Conservation (phyloP, 1,140 invertebrate species). For the Hylyphantes graminicola region DNA sequence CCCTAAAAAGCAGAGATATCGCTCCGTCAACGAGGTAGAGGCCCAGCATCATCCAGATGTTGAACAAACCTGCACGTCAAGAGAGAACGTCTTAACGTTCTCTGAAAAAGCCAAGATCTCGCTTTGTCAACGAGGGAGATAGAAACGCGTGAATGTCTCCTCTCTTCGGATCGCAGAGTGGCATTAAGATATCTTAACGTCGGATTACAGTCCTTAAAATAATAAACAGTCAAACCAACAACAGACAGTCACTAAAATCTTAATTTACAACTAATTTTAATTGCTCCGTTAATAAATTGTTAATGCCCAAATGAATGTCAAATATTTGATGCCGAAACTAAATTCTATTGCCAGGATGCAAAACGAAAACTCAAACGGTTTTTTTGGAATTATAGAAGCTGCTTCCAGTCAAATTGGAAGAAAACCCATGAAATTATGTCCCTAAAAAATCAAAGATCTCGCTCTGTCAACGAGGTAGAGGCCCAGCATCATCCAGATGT, state of each 20-base stretch:
- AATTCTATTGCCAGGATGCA: no score
- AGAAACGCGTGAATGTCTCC: conserved; percentile 22
- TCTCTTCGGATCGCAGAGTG: conserved; percentile 5
- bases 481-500: neutral
- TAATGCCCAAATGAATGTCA: no score
- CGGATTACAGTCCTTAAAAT: conserved; percentile 42
- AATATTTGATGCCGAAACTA: no score
- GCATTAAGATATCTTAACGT: conserved; percentile 39
- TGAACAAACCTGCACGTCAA: conserved; percentile 34
- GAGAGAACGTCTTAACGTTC: neutral
- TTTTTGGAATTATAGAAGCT: no score
- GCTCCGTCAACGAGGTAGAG: conserved; percentile 5
- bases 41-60: conserved; percentile 6
- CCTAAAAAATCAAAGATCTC: neutral
- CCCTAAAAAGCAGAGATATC: neutral
- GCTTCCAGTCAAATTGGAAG: neutral
- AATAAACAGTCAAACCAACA: no score
- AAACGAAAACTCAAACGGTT: no score
- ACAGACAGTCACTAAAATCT: no score
- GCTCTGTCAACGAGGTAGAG: conserved; percentile 6
- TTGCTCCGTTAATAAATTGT: no score
- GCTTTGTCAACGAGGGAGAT: conserved; percentile 13
- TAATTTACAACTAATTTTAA: no score
- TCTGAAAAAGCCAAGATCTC: neutral
- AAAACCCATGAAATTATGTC: conserved; percentile 1